A percentile compares a stretch with the other conserved stretches of the same genome.
These are phyloP conservation scores for Phortica variegata DNA, from an alignment of 1,140 invertebrate species.

Conservation along the genomic window DNA sequence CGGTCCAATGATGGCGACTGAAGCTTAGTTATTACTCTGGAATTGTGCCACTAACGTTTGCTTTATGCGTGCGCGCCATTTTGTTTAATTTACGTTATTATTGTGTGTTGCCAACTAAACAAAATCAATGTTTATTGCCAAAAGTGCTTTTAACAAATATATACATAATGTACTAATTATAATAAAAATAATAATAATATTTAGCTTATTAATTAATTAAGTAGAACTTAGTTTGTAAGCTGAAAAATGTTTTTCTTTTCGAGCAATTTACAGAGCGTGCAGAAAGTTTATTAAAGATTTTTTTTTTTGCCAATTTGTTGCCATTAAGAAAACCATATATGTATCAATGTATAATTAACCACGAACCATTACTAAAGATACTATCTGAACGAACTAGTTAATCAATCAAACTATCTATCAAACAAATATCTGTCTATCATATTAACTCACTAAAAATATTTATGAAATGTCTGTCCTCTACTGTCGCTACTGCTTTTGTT, in stretches of 20 bases:
- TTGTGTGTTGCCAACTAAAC: neutral
- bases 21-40: neutral
- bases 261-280: too few species aligned
- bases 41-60: too few species aligned
- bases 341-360: too few species aligned
- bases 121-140: conserved; percentile 40
- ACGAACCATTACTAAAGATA: too few species aligned
- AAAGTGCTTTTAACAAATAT: conserved; percentile 56
- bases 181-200: conserved; percentile 45
- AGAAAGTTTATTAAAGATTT: too few species aligned
- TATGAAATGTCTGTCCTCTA: too few species aligned
- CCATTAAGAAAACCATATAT: too few species aligned
- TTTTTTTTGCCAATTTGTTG: conserved; percentile 11
- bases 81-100: neutral
- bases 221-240: conserved; percentile 14
- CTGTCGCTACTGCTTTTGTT: too few species aligned
- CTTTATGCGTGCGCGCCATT: neutral
- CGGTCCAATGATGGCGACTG: conserved; percentile 5
- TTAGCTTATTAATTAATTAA: conserved; percentile 24
- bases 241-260: conserved; percentile 18
- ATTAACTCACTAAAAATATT: too few species aligned
- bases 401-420: too few species aligned
- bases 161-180: conserved; percentile 35
- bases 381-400: too few species aligned
- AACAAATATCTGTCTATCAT: too few species aligned